Evolutionary conservation across 37 sponge, comb jelly and placozoan species (phyloP), one percentile per base, ranked within the genome.

Genomic region (Hormiphora californensis): DNA sequence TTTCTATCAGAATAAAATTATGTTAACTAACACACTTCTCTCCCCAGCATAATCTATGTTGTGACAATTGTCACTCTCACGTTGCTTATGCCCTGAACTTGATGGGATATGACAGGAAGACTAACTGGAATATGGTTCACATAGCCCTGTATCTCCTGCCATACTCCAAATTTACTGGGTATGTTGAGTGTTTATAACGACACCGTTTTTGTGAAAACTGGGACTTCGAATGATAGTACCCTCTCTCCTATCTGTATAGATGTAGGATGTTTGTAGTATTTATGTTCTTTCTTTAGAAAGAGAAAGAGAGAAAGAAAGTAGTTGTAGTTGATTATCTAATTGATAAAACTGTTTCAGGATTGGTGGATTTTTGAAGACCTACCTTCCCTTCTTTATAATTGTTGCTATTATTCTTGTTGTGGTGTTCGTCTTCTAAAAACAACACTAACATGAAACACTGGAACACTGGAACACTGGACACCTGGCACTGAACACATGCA

Each of bases 31-130:
- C 54, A 51, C 54, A 17, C 54, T 19, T 63, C 22, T 30, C 7
- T 41, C 28, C 55, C 5, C 88, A 95, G 96, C 98, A 97, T 86
- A 97, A 97, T 37, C 87, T 97, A 54, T 93, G 62, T 55, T 97
- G 98, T 91, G 95, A 97, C 69, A 97, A 97, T 68, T 97, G 98
- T 63, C 98, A 97, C 89, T 97, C 98, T 0, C 98, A 97, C 54
- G 95, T 94, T 30, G 98, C 95, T 32, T 68, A 89, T 40, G 91
- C 98, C 0, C 90, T 97, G 38, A 97, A 97, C 85, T 92, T 97
- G 69, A 94, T 94, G 98, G 33, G 87, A 30, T 97, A 94, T 54
- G 87, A 91, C 31, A 91, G 92, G 38, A 94, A 93, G 27, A 85
- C 81, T 32, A 88, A 88, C 31, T 97, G 98, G 98, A 97, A 97